These are phyloP conservation scores for Prionailurus viverrinus DNA, from an alignment of 2,113 vertebrate species.

Conservation along the genomic window DNA sequence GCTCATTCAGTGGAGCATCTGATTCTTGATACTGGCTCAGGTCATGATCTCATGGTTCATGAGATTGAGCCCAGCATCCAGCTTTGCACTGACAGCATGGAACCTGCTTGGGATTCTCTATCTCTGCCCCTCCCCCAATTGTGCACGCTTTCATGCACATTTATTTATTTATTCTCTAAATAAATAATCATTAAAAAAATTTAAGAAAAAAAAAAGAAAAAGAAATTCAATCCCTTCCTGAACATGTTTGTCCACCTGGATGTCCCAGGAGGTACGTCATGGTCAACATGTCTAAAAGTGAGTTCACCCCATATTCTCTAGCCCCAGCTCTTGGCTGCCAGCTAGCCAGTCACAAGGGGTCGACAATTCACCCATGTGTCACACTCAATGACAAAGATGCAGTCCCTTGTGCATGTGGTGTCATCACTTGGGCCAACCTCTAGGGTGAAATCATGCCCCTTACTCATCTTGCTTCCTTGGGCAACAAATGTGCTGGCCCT, in stretches of 20 bases:
- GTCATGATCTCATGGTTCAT: no score
- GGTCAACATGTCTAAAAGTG: neutral
- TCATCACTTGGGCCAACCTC: neutral
- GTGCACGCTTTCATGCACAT: no score
- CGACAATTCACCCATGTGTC: neutral
- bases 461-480: neutral
- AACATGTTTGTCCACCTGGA: fast-evolving
- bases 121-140: no score
- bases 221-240: neutral
- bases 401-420: neutral
- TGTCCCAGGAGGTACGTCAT: neutral
- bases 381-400: neutral
- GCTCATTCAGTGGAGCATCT: no score
- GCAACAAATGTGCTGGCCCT: neutral
- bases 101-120: no score
- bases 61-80: no score
- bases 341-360: neutral
- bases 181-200: no score
- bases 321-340: neutral
- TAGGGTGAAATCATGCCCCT: neutral
- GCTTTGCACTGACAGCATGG: no score
- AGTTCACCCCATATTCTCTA: neutral
- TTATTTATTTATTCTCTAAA: no score
- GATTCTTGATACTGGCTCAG: no score
- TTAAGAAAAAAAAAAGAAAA: no score